Conservation (phyloP, 2,888 invertebrate genomes). For the Heliothis peltigera region DNA sequence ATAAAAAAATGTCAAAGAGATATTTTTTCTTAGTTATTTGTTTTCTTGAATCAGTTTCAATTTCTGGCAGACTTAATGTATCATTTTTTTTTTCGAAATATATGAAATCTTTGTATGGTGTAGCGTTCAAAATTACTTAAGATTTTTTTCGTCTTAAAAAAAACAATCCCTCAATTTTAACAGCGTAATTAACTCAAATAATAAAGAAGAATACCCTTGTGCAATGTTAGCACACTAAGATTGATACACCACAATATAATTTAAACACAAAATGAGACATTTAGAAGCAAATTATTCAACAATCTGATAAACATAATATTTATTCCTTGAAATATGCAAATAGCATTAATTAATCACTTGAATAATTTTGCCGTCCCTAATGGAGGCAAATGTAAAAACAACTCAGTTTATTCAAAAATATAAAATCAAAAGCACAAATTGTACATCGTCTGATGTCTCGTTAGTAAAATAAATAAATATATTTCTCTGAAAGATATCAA, state of each 20-base stretch:
- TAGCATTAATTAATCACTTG: slow-evolving; percentile 7
- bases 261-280: slow-evolving; percentile 2
- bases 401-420: slow-evolving; percentile 25
- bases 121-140: too few species aligned
- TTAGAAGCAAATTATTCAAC: neutral
- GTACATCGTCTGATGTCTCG: slow-evolving; percentile 42
- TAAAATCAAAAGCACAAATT: slow-evolving; percentile 22
- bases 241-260: neutral
- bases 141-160: too few species aligned
- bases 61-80: too few species aligned
- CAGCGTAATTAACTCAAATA: too few species aligned
- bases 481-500: slow-evolving; percentile 20
- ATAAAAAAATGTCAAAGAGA: neutral
- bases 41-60: too few species aligned
- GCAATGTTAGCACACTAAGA: neutral
- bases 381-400: slow-evolving; percentile 24
- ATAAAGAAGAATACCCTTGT: neutral
- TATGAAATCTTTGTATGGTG: too few species aligned
- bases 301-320: neutral
- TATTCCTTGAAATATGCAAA: slow-evolving; percentile 9
- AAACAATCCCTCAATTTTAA: too few species aligned
- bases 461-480: slow-evolving; percentile 41
- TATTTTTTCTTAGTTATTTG: too few species aligned
- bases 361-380: slow-evolving; percentile 9
- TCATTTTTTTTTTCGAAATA: too few species aligned